Conservation (phyloP, 2,888 invertebrate genomes). For the Luperina nickerlii region DNA sequence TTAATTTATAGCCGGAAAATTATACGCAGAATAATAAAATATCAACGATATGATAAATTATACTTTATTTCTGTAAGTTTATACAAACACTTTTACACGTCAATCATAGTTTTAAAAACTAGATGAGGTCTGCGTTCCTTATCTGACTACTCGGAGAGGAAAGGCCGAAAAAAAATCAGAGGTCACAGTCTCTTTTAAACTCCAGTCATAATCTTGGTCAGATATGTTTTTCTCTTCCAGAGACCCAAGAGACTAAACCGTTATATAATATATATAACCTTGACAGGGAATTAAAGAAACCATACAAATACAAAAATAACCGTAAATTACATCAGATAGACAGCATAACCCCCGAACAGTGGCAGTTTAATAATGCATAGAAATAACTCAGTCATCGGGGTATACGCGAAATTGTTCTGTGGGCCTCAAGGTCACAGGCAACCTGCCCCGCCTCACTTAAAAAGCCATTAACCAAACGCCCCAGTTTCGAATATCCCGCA, state of each 20-base stretch:
- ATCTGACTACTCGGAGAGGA: no score
- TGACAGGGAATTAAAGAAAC: not conserved
- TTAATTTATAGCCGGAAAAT: not conserved
- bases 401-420: constrained; percentile 67
- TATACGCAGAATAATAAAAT: not conserved
- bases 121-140: no score
- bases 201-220: no score
- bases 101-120: no score
- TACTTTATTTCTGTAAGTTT: no score
- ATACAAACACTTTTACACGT: no score
- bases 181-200: no score
- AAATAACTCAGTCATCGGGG: constrained; percentile 64
- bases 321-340: not conserved
- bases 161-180: no score
- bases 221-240: not conserved
- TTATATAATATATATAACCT: not conserved
- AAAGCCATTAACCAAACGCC: constrained; percentile 74
- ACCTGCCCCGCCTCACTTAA: constrained; percentile 73
- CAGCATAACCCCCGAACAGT: constrained; percentile 26
- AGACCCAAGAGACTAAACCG: not conserved
- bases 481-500: constrained; percentile 60
- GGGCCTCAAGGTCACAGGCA: constrained; percentile 61
- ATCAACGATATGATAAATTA: not conserved
- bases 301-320: not conserved
- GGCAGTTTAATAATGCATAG: constrained; percentile 56